Conservation (phyloP, 2,888 invertebrate species). For the Operophtera brumata region DNA sequence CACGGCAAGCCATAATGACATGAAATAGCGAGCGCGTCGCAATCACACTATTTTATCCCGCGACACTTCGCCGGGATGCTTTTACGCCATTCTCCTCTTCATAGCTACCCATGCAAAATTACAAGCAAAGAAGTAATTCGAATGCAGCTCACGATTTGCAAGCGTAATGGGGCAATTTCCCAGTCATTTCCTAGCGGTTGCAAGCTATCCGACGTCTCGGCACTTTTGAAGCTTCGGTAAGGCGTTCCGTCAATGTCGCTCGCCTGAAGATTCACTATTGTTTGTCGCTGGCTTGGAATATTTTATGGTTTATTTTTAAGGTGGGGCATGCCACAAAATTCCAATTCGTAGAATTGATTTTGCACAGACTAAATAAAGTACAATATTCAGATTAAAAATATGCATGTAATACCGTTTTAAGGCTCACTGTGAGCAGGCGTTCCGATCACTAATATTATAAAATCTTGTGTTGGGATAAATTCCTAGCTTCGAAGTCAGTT, state of each 20-base stretch:
- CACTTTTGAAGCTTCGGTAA: slow-evolving; percentile 50
- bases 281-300: slow-evolving; percentile 16
- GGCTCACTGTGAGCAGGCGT: too few species aligned
- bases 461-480: too few species aligned
- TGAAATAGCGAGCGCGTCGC: slow-evolving; percentile 31
- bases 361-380: too few species aligned
- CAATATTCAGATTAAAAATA: too few species aligned
- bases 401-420: too few species aligned
- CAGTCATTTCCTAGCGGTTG: slow-evolving; percentile 71
- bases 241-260: slow-evolving; percentile 47
- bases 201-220: slow-evolving; percentile 70
- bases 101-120: slow-evolving; percentile 67
- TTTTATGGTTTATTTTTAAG: background rate
- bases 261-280: slow-evolving; percentile 24
- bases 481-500: too few species aligned
- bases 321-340: too few species aligned
- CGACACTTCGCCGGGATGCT: slow-evolving; percentile 48
- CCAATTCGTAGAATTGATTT: too few species aligned
- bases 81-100: slow-evolving; percentile 48
- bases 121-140: slow-evolving; percentile 73
- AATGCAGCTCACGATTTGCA: slow-evolving; percentile 76
- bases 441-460: too few species aligned
- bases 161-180: slow-evolving; percentile 78
- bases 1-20: slow-evolving; percentile 29
- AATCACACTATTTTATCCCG: slow-evolving; percentile 33